phyloP scores from a whole-genome alignment of 2,888 invertebrate genomes.

The Camptogramma bilineatum region DNA sequence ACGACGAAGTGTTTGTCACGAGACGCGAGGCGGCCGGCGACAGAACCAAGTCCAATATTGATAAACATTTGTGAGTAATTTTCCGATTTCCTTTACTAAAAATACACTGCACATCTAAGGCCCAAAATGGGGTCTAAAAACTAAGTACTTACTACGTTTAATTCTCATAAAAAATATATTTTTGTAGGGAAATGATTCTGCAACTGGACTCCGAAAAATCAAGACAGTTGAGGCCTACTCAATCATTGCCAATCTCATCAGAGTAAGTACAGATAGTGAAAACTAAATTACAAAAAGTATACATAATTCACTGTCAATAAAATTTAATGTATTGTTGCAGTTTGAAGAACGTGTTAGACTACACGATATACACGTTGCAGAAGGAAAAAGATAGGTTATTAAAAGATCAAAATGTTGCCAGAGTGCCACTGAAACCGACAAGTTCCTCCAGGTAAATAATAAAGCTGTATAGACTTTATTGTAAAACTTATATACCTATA shows the following conservation, averaged over 20 bases:
- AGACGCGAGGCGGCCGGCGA: constrained; percentile 59
- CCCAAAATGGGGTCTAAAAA: neutral
- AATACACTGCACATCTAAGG: neutral
- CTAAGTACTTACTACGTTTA: neutral
- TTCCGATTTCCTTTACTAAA: neutral
- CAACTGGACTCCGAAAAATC: constrained; percentile 76
- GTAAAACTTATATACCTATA: too few relatives aligned
- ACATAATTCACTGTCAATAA: neutral
- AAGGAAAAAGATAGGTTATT: constrained; percentile 43
- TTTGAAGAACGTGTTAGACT: constrained; percentile 42
- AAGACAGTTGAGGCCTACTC: constrained; percentile 76
- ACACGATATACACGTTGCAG: constrained; percentile 39
- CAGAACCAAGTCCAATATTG: constrained; percentile 63
- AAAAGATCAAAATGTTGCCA: constrained; percentile 38
- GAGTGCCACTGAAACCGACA: constrained; percentile 36
- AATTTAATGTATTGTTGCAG: constrained; percentile 27
- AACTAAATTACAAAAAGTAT: neutral
- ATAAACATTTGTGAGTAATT: constrained; percentile 58
- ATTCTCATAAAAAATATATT: neutral
- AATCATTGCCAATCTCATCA: constrained; percentile 70
- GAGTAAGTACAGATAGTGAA: constrained; percentile 31
- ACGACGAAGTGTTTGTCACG: constrained; percentile 56
- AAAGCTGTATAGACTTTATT: too few relatives aligned
- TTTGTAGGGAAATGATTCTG: constrained; percentile 55
- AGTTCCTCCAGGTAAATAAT: constrained; percentile 41